Evolutionary conservation across 2,113 vertebrate species (phyloP).

Genomic region (Panthera uncia): DNA sequence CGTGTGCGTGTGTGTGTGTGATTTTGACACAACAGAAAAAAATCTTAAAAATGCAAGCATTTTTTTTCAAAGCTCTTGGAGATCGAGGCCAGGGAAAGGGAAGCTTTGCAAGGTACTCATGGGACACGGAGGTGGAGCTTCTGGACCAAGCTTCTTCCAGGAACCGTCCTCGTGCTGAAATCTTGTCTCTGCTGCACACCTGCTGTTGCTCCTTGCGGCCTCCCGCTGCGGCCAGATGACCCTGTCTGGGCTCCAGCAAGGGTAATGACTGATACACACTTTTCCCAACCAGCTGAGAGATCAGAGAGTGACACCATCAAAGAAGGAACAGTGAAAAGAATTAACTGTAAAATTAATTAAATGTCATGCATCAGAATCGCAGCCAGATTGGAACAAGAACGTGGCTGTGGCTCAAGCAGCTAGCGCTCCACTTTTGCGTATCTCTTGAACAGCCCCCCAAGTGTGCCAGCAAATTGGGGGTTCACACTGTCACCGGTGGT

Average conservation of each 20-base stretch:
- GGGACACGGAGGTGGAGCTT: rapidly evolving
- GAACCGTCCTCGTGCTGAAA: background rate
- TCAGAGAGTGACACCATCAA: background rate
- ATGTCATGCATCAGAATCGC: background rate
- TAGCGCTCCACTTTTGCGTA: background rate
- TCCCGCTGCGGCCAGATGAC: conserved; percentile 26
- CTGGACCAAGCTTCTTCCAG: background rate
- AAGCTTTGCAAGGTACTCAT: background rate
- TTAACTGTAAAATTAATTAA: conserved; percentile 60
- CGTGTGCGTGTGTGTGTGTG: background rate
- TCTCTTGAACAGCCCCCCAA: rapidly evolving
- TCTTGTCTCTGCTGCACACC: background rate
- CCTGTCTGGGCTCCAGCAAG: background rate
- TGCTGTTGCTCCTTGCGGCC: background rate
- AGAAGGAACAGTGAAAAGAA: background rate
- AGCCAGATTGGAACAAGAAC: background rate
- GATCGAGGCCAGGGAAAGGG: background rate
- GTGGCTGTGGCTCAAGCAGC: background rate
- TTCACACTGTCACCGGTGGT: background rate
- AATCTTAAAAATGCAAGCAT: background rate
- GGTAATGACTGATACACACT: background rate
- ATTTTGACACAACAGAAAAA: background rate
- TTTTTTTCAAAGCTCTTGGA: background rate
- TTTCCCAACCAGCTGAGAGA: background rate
- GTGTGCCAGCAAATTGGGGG: background rate